A percentile compares a stretch with the other conserved stretches of the same genome.
Evolutionary conservation across 2,888 invertebrate species (phyloP).

Genomic region (Athalia cordata): DNA sequence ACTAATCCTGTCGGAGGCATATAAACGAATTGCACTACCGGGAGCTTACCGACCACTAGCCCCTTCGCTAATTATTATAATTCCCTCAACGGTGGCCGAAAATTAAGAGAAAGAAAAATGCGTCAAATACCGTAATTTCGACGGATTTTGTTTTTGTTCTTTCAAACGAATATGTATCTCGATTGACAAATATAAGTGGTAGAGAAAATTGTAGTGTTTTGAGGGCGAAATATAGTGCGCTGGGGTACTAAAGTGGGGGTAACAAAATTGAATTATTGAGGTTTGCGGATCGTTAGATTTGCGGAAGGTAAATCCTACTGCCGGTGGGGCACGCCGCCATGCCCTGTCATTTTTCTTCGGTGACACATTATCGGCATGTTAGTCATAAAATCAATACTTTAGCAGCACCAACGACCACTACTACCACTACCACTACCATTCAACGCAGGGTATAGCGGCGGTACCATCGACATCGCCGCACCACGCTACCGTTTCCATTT

Average conservation of each 20-base stretch:
- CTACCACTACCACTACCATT: neutral
- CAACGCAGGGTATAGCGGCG: too few species aligned
- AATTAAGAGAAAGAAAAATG: constrained; percentile 54
- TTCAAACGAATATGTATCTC: too few species aligned
- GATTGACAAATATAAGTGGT: too few species aligned
- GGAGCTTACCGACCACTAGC: constrained; percentile 53
- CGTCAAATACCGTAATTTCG: too few species aligned
- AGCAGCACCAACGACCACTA: neutral
- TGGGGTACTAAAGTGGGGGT: neutral
- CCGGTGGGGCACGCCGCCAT: neutral
- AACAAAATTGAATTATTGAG: neutral
- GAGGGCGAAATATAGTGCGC: neutral
- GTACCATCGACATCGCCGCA: too few species aligned
- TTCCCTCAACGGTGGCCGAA: constrained; percentile 59
- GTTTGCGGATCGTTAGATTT: neutral
- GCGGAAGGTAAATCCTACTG: constrained; percentile 2
- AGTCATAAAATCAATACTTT: constrained; percentile 39
- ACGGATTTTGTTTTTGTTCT: too few species aligned
- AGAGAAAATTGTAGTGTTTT: too few species aligned
- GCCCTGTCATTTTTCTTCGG: constrained; percentile 26
- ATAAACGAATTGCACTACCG: constrained; percentile 56
- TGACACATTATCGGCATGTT: constrained; percentile 41
- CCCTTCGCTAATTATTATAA: constrained; percentile 64
- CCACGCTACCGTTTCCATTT: constrained; percentile 8
- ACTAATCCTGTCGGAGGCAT: neutral